Conservation (phyloP, 2,888 invertebrate genomes). For the Hecatera dysodea region DNA sequence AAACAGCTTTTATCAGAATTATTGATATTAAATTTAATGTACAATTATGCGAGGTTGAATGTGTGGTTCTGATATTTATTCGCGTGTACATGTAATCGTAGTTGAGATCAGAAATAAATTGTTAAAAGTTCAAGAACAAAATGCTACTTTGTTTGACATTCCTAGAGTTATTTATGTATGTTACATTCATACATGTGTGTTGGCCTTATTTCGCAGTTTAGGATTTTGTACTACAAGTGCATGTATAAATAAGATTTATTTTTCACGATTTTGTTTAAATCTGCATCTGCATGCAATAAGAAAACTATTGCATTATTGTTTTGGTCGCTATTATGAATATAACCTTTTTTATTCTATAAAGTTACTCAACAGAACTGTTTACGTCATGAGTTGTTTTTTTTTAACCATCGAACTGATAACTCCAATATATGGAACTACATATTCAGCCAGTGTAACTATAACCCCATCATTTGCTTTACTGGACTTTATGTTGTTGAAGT, state of each 20-base stretch:
- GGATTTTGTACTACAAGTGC: constrained; percentile 20
- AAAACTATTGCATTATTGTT: not conserved
- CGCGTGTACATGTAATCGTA: constrained; percentile 48
- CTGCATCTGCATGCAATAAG: not conserved
- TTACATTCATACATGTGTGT: constrained; percentile 41
- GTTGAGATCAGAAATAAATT: constrained; percentile 63
- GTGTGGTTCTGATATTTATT: constrained; percentile 62
- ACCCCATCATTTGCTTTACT: not conserved
- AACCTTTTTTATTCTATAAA: not conserved
- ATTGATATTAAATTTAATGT: constrained; percentile 49
- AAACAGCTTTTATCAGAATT: constrained; percentile 45
- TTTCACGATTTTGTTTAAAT: constrained; percentile 6
- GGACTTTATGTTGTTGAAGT: not conserved
- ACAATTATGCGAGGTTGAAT: constrained; percentile 44
- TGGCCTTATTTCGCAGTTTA: constrained; percentile 41
- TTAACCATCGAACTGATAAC: constrained; percentile 44
- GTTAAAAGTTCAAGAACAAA: constrained; percentile 65
- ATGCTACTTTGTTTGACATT: constrained; percentile 60
- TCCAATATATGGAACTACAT: constrained; percentile 41
- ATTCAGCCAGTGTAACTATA: constrained; percentile 17
- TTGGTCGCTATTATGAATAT: not conserved
- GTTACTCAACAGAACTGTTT: constrained; percentile 28
- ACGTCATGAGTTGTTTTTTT: constrained; percentile 45
- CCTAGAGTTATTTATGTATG: constrained; percentile 49
- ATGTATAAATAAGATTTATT: not conserved